Base-by-base conservation (phyloP, 2,113 vertebrate species). In the Protomyctophum bolini region DNA sequence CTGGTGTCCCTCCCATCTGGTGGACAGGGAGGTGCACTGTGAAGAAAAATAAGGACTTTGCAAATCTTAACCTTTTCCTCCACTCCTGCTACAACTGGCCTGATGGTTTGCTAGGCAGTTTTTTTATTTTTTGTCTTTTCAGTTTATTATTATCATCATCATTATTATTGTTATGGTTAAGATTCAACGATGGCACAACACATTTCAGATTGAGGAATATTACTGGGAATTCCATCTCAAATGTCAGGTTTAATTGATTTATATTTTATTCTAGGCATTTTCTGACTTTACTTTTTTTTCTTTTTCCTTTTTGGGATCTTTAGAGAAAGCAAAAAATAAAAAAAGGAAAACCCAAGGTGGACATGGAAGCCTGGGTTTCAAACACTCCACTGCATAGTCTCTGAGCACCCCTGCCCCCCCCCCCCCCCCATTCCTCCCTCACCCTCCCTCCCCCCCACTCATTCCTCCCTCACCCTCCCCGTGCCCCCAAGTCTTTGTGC, bases 321-420 rank as follows among this genome's bases (percentile, higher is more conserved):
- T 70, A 86, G 70, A 83, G 66, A 86, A 86, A 85, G 77, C 72
- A 85, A 81, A 83, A 58, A 4, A 21, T 21, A 21, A 58, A 15
- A 58, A 15, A 7, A 58, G 6, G 6, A 46, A 82, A 87, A 92
- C 85, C 87, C 83, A 80, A 87, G 84, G 76, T 80, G 80, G 78
- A 89, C 87, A 91, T 90, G 87, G 86, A 92, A 91, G 90, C 87
- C 83, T 92, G 87, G 83, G 84, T 90, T 88, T 73, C 4, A 6
- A 84, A 89, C 87, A 86, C 87, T 88, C 91, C 91, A 91, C 91
- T 93, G 92, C 92, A 93, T 93, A 93, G 92, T 92, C 91, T 92
- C 91, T 91, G 79, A 91, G 83, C 78, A 50, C 80, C 79, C 11
- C 73, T 88, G 79, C 2, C 50, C 65, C 69, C 49, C 7, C 11